Base-by-base conservation (phyloP, 35 echinoderm and acorn worm genomes). In the Patiria miniata region DNA sequence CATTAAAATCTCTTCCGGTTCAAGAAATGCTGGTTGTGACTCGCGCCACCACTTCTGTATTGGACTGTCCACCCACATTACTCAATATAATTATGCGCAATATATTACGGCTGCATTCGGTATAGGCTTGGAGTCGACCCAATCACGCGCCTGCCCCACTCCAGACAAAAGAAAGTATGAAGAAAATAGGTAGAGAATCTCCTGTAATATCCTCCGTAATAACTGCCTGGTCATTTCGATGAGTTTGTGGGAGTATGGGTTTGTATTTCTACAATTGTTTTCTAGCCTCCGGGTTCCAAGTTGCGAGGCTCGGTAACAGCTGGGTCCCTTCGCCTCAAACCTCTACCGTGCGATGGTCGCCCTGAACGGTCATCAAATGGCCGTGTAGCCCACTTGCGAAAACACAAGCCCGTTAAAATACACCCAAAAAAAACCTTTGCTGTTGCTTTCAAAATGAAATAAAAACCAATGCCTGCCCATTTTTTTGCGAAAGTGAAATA, bases 1-100 rank as follows among this genome's bases (percentile, higher is more conserved):
- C 18, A 73, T 73, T 73, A 73, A 73, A 34, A 73, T 73, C 65
- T 73, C 34, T 73, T 73, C 65, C 65, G 65, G 65, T 73, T 73
- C 65, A 73, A 26, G 65, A 73, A 73, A 73, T 73, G 65, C 65
- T 73, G 29, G 65, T 73, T 73, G 8, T 73, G 65, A 73, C 65
- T 73, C 61, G 26, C 65, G 65, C 65, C 65, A 73, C 65, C 29
- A 34, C 29, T 10, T 30, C 19, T 73, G 65, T 73, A 73, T 47
- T 47, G 42, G 42, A 47, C 42, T 47, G 42, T 47, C 42, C 42
- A 12, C 12, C 42, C 42, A 47, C 12, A 47, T 47, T 47, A 47
- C 42, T 47, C 42, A 47, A 12, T 47, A n/a, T n/a, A 47, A 12
- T 4, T 47, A 47, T 47, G 42, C 42, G 42, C 12, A 12, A 47